phyloP scores from a whole-genome alignment of 2,113 vertebrate genomes.

The Tenrec ecaudatus region DNA sequence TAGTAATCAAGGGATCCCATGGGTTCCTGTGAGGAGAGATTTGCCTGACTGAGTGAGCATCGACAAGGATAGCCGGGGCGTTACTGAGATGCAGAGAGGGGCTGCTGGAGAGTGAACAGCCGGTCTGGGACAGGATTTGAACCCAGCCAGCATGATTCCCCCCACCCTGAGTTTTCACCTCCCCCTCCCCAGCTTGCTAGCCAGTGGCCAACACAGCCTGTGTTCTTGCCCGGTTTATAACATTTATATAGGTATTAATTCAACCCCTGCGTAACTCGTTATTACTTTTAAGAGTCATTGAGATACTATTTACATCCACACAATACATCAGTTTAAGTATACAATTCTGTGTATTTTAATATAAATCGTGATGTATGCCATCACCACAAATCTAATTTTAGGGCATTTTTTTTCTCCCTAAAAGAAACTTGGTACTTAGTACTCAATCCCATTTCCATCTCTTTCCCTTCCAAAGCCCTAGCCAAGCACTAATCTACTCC shows the following conservation, averaged over 20 bases:
- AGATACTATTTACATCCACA: neutral
- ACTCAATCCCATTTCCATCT: neutral
- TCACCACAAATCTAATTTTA: neutral
- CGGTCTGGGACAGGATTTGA: neutral
- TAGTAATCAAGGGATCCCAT: too few species aligned
- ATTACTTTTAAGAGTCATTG: neutral
- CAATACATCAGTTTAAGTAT: neutral
- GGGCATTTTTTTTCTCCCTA: neutral
- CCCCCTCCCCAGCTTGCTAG: too few species aligned
- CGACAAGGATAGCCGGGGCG: neutral
- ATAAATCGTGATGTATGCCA: neutral
- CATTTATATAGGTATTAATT: neutral
- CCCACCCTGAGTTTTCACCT: too few species aligned
- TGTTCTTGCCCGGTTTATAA: neutral
- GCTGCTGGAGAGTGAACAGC: neutral
- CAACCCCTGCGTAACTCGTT: neutral
- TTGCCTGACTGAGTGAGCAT: too few species aligned
- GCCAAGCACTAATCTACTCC: neutral
- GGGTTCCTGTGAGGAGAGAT: neutral
- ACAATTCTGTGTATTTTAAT: neutral
- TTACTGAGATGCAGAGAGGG: neutral
- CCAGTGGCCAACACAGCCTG: neutral
- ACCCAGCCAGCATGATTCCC: too few species aligned
- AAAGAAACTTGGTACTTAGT: neutral
- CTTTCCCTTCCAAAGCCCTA: neutral